A percentile compares a stretch with the other conserved stretches of the same genome.
phyloP scores from a whole-genome alignment of 2,113 vertebrate genomes.

The Globicephala melas region DNA sequence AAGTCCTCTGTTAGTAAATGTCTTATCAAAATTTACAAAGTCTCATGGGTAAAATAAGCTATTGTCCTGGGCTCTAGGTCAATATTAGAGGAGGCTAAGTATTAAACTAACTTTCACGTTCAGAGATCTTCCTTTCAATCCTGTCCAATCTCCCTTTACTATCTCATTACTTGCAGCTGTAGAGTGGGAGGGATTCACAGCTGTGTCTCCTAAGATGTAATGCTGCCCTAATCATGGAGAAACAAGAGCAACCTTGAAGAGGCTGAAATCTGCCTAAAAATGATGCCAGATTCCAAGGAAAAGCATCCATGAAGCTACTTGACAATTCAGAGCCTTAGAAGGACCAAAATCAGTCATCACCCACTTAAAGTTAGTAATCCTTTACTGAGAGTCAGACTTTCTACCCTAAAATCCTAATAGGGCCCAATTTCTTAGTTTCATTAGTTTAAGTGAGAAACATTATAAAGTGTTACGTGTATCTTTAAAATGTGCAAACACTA shows the following conservation, averaged over 20 bases:
- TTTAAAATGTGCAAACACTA: neutral
- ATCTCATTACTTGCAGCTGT: neutral
- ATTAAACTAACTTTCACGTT: neutral
- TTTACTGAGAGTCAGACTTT: neutral
- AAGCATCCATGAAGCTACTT: neutral
- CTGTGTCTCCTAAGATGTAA: neutral
- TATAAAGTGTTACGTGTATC: neutral
- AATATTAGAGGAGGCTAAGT: neutral
- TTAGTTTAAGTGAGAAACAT: neutral
- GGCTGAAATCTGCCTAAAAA: neutral
- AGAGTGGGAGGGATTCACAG: neutral
- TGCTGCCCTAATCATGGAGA: neutral
- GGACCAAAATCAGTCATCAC: neutral
- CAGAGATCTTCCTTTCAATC: neutral
- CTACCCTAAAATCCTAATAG: neutral
- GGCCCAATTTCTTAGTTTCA: neutral
- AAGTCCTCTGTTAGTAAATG: neutral
- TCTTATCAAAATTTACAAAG: neutral
- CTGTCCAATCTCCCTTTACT: neutral
- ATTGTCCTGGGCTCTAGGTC: neutral
- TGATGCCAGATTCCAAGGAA: neutral
- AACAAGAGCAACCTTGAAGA: neutral
- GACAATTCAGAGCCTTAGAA: neutral
- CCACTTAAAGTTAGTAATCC: neutral
- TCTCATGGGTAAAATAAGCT: neutral